Evolutionary conservation across 1,140 invertebrate species (phyloP).

Genomic region (Drosophila equinoxialis): DNA sequence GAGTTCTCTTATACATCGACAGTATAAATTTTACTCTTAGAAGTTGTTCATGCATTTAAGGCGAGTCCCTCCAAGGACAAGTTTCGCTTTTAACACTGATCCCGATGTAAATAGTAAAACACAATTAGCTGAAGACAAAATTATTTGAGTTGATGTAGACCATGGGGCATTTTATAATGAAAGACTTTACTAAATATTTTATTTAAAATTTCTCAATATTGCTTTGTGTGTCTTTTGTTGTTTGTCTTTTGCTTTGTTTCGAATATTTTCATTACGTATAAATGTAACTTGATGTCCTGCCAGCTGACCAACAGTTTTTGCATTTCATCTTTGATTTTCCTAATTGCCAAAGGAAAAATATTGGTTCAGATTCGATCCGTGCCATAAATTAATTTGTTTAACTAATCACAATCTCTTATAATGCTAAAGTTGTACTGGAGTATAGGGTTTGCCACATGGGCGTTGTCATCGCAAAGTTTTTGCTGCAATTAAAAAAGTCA

Average conservation of each 20-base stretch:
- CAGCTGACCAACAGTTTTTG: conserved; percentile 50
- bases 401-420: conserved; percentile 83
- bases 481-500: conserved; percentile 48
- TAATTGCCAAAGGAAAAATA: conserved; percentile 26
- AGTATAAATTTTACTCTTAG: too few species aligned
- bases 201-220: conserved; percentile 75
- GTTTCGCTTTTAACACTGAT: too few species aligned
- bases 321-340: conserved; percentile 24
- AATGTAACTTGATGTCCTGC: conserved; percentile 46
- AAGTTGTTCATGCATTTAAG: too few species aligned
- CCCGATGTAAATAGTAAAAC: too few species aligned
- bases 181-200: conserved; percentile 76
- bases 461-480: conserved; percentile 81
- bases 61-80: too few species aligned
- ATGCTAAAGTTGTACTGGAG: conserved; percentile 83
- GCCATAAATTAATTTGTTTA: conserved; percentile 73
- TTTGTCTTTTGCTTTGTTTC: conserved; percentile 9
- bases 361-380: conserved; percentile 55
- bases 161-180: neutral
- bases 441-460: conserved; percentile 78
- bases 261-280: conserved; percentile 48
- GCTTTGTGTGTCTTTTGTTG: conserved; percentile 44
- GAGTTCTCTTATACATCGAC: too few species aligned
- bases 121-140: too few species aligned
- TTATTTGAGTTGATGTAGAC: too few species aligned